Evolutionary conservation across 2,797 vertebrate genomes (phyloP).

Genomic region (Cichlasoma orientale): DNA sequence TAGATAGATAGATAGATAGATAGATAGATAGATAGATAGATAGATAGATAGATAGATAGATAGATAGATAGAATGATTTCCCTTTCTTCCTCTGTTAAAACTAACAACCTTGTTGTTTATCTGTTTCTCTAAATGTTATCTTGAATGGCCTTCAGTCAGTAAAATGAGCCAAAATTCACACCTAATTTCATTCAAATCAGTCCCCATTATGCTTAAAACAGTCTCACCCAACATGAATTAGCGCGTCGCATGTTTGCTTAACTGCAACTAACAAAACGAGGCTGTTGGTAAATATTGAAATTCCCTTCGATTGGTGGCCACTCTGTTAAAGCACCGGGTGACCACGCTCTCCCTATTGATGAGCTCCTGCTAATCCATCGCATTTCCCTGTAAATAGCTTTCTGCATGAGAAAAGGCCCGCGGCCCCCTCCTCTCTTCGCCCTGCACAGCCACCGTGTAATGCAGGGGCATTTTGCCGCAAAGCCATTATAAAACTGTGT

Average conservation of each 20-base stretch:
- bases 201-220: slow-evolving; percentile 38
- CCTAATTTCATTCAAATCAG: slow-evolving; percentile 52
- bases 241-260: slow-evolving; percentile 74
- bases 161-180: slow-evolving; percentile 62
- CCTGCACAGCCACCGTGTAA: slow-evolving; percentile 16
- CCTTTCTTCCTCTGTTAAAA: not conserved
- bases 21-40: not conserved
- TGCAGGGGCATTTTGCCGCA: slow-evolving; percentile 50
- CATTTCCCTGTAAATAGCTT: slow-evolving; percentile 84
- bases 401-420: slow-evolving; percentile 80
- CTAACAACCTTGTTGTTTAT: slow-evolving; percentile 2
- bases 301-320: slow-evolving; percentile 69
- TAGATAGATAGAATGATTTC: not conserved
- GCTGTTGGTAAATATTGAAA: slow-evolving; percentile 82
- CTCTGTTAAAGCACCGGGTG: slow-evolving; percentile 75
- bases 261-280: slow-evolving; percentile 76
- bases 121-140: slow-evolving; percentile 36
- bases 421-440: slow-evolving; percentile 24
- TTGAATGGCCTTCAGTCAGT: not conserved
- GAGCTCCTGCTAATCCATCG: slow-evolving; percentile 78
- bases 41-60: not conserved
- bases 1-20: not conserved
- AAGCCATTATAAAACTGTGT: slow-evolving; percentile 49
- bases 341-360: slow-evolving; percentile 70
- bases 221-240: slow-evolving; percentile 54